Base-by-base conservation (phyloP, 2,888 invertebrate species). In the Apeira syringaria region DNA sequence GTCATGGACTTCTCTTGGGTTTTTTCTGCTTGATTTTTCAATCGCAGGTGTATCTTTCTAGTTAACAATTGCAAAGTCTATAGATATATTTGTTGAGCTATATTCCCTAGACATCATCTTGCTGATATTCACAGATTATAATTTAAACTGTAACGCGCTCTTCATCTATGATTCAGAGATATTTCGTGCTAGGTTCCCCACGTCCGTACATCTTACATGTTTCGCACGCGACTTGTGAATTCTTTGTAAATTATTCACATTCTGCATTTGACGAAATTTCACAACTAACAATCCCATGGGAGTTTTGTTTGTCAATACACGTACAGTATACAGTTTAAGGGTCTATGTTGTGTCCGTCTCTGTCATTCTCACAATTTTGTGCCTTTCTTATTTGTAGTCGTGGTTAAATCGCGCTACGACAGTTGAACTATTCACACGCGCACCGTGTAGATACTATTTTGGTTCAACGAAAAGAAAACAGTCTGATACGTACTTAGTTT, bases 101-200 rank as follows among this genome's bases (percentile, higher is more conserved):
- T n/a, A n/a, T n/a, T n/a, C n/a, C n/a, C n/a, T n/a, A n/a, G n/a
- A n/a, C n/a, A n/a, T n/a, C n/a, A n/a, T n/a, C 15, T 15, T 15
- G 15, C 34, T 0, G 5, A 34, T 37, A 43, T 50, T 52, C 50
- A 46, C 46, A 48, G 11, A 22, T 15, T 28, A 32, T 24, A 43
- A 24, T 31, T 43, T 46, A 50, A 49, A 60, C 53, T 54, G 38
- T 44, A 50, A 41, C 52, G 51, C 37, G 41, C 34, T 50, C 39
- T 39, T 32, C 37, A 48, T 53, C 49, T 51, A 57, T 73, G 74
- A 75, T 64, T 74, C 75, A 75, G 59, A 54, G 43, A 63, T 64
- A 71, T 65, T 58, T 61, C 64, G 66, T 74, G 77, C 72, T 75
- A 74, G 68, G 62, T 66, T 69, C 67, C 71, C 72, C 71, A 73